Evolutionary conservation across 2,797 vertebrate genomes (phyloP), one percentile per base, ranked within the genome.

Genomic region (Xenops minutus): DNA sequence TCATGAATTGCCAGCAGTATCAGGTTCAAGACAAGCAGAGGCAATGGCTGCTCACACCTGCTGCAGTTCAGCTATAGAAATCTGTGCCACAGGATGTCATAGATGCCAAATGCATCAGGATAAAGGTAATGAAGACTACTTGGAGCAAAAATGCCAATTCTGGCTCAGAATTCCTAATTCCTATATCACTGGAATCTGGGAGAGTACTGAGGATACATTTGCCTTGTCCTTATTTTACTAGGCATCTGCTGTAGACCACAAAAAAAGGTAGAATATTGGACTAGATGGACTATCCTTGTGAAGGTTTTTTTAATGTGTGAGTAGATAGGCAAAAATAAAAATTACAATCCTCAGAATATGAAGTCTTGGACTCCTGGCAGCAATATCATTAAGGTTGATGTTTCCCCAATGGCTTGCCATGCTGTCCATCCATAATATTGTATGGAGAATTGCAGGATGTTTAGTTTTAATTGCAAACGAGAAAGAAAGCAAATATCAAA

Each of bases 401-500:
- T 68, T 83, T 88, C 76, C 44, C 36, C 85, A 88, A 43, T 1
- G 26, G 19, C 27, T 83, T 7, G 0, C 64, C 2, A 1, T 4
- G 0, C 2, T 7, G 49, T 26, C 46, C 46, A 80, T 41, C 36
- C 58, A 92, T 62, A 91, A 62, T 23, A n/a, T 18, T 34, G 54
- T 2, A 2, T 49, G 48, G 73, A 91, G 54, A 85, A 91, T 10
- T 62, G 30, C 26, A 66, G 68, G 41, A 73, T 68, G 32, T 41
- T 84, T 78, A 44, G 36, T 30, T 90, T 89, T 85, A 34, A 63
- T 87, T 85, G 41, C 20, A 85, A 91, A 95, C 48, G 32, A 72
- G 49, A 93, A 89, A 77, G 24, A 87, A 85, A 94, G 52, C 34
- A 93, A 96, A 76, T 77, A 85, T 43, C 15, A 4, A 67, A 68